Conservation (phyloP, 2,113 vertebrate genomes). For the Turnix velox region DNA sequence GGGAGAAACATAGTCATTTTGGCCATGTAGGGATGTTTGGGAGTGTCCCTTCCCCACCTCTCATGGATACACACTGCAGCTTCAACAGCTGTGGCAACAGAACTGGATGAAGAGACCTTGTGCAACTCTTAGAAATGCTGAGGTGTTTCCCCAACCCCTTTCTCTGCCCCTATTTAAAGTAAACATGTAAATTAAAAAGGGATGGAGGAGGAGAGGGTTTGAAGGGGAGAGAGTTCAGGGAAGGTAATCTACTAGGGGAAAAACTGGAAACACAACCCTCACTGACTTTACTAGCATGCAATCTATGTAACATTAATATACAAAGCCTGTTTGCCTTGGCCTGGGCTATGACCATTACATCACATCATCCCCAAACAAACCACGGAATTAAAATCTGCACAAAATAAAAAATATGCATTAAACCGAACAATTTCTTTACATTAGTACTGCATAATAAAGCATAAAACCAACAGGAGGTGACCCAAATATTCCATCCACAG, state of each 20-base stretch:
- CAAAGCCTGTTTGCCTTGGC: constrained; percentile 66
- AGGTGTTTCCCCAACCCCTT: neutral
- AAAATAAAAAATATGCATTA: constrained; percentile 62
- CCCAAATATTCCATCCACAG: constrained; percentile 2
- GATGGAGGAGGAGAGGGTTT: neutral
- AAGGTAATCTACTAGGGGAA: constrained; percentile 35
- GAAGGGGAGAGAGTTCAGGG: neutral
- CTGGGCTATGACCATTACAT: constrained; percentile 54
- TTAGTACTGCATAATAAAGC: constrained; percentile 61
- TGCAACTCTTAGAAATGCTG: neutral
- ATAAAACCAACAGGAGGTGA: constrained; percentile 32
- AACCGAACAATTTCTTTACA: constrained; percentile 47
- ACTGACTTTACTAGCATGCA: constrained; percentile 76
- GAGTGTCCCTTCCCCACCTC: neutral
- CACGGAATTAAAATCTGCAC: constrained; percentile 64
- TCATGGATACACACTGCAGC: neutral
- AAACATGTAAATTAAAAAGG: constrained; percentile 7
- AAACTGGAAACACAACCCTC: constrained; percentile 60
- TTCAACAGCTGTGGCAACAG: constrained; percentile 1
- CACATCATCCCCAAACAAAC: constrained; percentile 62
- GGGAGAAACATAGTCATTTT: neutral
- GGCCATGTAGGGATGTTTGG: neutral
- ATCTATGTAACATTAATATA: constrained; percentile 71
- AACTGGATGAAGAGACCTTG: neutral
- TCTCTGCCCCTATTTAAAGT: neutral